These are phyloP conservation scores for Arctocebus calabarensis DNA, from an alignment of 2,797 vertebrate species.

Conservation along the genomic window DNA sequence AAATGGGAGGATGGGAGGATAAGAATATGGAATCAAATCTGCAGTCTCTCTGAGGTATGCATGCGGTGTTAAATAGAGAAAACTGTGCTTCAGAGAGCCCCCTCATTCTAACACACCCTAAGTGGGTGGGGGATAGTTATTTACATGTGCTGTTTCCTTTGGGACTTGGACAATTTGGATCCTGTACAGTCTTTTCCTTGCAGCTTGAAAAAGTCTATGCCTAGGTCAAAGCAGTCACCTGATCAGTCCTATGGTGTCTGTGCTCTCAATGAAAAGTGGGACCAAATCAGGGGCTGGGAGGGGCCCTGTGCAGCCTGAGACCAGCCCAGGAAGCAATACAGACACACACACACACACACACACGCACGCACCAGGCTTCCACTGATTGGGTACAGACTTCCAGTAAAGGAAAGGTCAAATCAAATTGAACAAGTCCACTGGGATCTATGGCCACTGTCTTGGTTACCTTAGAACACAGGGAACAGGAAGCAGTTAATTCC, in stretches of 20 bases:
- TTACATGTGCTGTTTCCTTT: background rate
- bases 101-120: background rate
- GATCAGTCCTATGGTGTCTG: rapidly evolving
- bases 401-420: background rate
- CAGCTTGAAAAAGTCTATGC: background rate
- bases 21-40: background rate
- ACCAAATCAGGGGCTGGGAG: background rate
- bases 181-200: background rate
- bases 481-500: background rate
- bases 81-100: background rate
- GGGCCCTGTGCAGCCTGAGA: rapidly evolving
- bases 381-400: background rate
- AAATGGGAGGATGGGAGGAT: too few species aligned
- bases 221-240: background rate
- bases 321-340: background rate
- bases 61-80: background rate
- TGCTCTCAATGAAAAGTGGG: background rate
- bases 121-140: background rate
- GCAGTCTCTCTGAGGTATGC: background rate
- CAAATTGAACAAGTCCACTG: background rate
- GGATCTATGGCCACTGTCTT: rapidly evolving
- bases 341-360: background rate
- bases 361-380: background rate
- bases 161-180: background rate
- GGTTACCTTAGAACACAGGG: rapidly evolving